Conservation (phyloP, 2,888 invertebrate species). For the Neoscelio sp. region DNA sequence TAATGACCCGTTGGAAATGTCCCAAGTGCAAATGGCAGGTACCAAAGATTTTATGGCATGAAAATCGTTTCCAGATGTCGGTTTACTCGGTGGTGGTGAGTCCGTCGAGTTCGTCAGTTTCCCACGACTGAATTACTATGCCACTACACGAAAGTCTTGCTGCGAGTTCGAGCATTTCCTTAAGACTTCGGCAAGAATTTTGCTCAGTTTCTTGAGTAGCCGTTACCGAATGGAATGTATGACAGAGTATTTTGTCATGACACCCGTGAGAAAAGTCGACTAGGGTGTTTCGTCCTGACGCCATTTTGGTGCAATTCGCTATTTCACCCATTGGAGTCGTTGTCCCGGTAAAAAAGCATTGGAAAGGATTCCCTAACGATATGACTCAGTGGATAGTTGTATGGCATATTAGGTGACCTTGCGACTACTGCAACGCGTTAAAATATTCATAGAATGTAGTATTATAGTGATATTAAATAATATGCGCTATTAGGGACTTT, state of each 20-base stretch:
- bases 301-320: constrained; percentile 29
- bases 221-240: constrained; percentile 43
- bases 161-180: constrained; percentile 40
- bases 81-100: constrained; percentile 71
- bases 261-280: constrained; percentile 53
- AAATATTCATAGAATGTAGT: too few species aligned
- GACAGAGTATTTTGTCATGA: constrained; percentile 27
- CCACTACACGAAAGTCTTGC: constrained; percentile 74
- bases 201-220: constrained; percentile 34
- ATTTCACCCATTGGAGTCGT: background rate
- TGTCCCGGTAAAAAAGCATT: background rate
- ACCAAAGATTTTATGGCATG: constrained; percentile 75
- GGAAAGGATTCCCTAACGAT: too few species aligned
- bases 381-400: too few species aligned
- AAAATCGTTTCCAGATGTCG: constrained; percentile 80
- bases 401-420: too few species aligned
- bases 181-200: constrained; percentile 53
- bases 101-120: constrained; percentile 69
- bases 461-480: too few species aligned
- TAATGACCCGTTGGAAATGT: constrained; percentile 65
- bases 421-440: too few species aligned
- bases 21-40: constrained; percentile 70
- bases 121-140: constrained; percentile 77
- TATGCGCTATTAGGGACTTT: too few species aligned
- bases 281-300: constrained; percentile 20